Evolutionary conservation across 2,888 invertebrate species (phyloP), one percentile per base, ranked within the genome.

Genomic region (Nemotelus nigrinus): DNA sequence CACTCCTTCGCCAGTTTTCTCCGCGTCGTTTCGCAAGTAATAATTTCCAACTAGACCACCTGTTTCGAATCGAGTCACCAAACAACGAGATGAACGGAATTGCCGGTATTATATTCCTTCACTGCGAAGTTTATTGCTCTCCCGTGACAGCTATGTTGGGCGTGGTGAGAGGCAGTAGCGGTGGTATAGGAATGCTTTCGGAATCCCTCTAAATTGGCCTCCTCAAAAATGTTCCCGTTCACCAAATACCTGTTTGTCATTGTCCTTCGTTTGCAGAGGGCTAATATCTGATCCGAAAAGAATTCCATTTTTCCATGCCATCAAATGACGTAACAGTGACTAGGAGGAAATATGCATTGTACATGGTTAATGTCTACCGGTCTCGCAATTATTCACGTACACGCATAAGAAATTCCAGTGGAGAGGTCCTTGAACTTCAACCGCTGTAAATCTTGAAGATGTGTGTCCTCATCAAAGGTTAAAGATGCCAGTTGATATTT

Each of bases 41-140:
- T 10, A 57, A 57, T 57, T 10, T 10, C 3, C 3, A 63, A 39
- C 10, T 39, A n/a, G n/a, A 65, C 3, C 45, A 65, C 65, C 65
- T 65, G n/a, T 45, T 65, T 64, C 41, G 10, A 65, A 45, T 65
- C 45, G 6, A 6, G 39, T 65, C 4, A 6, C 58, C 58, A 58
- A 58, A 58, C n/a, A 53, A 53, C 6, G 10, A 53, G 10, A 53
- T 53, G 53, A 53, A 53, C 6, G 6, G 10, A 53, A 53, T 63
- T 43, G 10, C 8, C 57, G 10, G 25, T 4, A 8, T 25, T 57
- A 45, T 10, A 45, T 65, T 6, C 25, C 57, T 57, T 25, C 57
- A n/a, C 45, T 47, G 43, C 45, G 47, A 65, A 65, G 65, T 65
- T 65, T 65, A 65, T 65, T 65, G 65, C 65, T 45, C 65, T 65